Conservation (phyloP, 2,797 vertebrate species). For the Basileuterus tristriatus region DNA sequence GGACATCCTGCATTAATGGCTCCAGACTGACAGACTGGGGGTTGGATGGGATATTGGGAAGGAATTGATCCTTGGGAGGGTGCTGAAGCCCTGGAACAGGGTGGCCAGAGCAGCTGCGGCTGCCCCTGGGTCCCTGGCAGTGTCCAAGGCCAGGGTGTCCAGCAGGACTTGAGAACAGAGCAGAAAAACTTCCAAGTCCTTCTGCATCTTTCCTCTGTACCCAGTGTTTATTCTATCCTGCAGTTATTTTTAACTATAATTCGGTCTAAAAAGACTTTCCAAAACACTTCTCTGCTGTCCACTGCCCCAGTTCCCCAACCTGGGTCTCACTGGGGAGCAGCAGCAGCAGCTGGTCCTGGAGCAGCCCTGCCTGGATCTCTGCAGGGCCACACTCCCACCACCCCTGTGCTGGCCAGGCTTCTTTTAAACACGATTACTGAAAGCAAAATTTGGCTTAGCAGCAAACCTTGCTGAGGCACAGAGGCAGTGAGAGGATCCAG, state of each 20-base stretch:
- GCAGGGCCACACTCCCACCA: not conserved
- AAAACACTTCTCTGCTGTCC: not conserved
- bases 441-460: not conserved
- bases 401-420: accelerated
- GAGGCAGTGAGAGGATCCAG: not conserved
- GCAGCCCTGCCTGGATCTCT: not conserved
- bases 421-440: not conserved
- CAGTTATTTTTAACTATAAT: not conserved
- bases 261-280: not conserved
- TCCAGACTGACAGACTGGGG: not conserved
- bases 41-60: not conserved
- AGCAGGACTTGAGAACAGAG: not conserved
- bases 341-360: not conserved
- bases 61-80: not conserved
- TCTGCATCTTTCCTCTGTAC: not conserved
- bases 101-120: not conserved
- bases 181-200: not conserved
- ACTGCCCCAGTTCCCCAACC: not conserved
- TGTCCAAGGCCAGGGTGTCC: not conserved
- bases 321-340: not conserved
- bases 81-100: not conserved
- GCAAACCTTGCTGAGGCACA: not conserved
- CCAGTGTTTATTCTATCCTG: not conserved
- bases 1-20: not conserved
- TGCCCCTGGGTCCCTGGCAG: not conserved